Conservation (phyloP, 2,888 invertebrate genomes). For the Phlogophora meticulosa region DNA sequence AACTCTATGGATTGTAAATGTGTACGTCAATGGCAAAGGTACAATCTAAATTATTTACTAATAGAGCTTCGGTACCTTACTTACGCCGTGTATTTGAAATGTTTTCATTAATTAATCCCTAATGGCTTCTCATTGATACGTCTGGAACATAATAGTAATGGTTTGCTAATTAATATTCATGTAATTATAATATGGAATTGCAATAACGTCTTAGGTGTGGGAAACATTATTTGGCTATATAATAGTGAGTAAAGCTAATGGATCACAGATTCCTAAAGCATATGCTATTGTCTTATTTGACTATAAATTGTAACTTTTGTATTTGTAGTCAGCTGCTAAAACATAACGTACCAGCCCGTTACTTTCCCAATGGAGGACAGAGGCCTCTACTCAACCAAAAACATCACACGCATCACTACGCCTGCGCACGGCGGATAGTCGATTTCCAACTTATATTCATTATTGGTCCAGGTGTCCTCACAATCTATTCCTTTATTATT, state of each 20-base stretch:
- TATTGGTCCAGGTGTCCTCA: too few relatives aligned
- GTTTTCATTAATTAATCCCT: constrained; percentile 14
- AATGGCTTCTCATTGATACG: constrained; percentile 18
- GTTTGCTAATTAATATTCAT: constrained; percentile 18
- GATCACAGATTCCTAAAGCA: too few relatives aligned
- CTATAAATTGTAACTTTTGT: too few relatives aligned
- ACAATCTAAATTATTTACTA: background rate
- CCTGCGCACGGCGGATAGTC: too few relatives aligned
- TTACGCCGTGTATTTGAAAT: background rate
- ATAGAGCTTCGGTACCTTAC: background rate
- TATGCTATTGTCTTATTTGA: too few relatives aligned
- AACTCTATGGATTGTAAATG: background rate
- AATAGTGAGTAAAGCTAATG: too few relatives aligned
- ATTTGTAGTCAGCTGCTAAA: too few relatives aligned
- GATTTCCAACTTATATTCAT: too few relatives aligned
- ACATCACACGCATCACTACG: too few relatives aligned
- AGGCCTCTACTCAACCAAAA: too few relatives aligned
- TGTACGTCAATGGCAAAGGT: background rate
- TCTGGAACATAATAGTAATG: background rate
- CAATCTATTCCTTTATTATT: background rate
- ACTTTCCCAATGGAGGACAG: too few relatives aligned
- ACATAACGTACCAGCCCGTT: too few relatives aligned
- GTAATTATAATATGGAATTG: background rate
- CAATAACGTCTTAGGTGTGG: background rate
- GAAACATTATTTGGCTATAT: background rate